Base-by-base conservation (phyloP, 2,888 invertebrate genomes). In the Serripes groenlandicus region DNA sequence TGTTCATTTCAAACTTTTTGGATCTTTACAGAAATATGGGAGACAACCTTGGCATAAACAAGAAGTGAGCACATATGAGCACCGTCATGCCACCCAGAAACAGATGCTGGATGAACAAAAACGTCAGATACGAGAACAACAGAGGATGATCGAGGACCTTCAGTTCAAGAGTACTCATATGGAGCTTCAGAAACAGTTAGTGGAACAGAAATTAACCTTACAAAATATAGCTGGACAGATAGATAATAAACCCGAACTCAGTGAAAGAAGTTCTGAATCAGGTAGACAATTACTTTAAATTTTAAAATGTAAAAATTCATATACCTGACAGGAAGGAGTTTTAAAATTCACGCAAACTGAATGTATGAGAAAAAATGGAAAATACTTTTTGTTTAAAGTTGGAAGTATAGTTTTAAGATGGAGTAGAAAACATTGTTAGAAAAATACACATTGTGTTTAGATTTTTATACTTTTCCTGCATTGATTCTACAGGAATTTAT, bases 81-180 rank as follows among this genome's bases (percentile, higher is more conserved):
- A 93, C 78, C 87, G 94, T 60, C 92, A 93, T 78, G 86, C 89
- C 7, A 91, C 93, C 1, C 94, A 94, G 86, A 93, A 94, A 90
- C 93, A 92, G 74, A 90, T 93, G 52, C 81, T 94, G 11, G 86
- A 90, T 35, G 91, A 91, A 11, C 94, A 94, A 79, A 93, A 93
- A 81, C 87, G 90, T 58, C 92, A 93, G 77, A 88, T 94, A 15
- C 85, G 88, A 70, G 93, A 93, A 76, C 94, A 94, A 74, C 87
- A 91, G 69, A 72, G 89, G 69, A 66, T 94, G 79, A 93, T 94
- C 34, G 90, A 93, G 69, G 93, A 93, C 28, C 85, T 94, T 23
- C 90, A 91, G 83, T 93, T 87, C 71, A 78, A 87, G 52, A 83
- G 82, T 62, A 84, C 82, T 58, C 75, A 83, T 62, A 75, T 86